Base-by-base conservation (phyloP, 1,140 invertebrate genomes). In the Acromyrmex heyeri region DNA sequence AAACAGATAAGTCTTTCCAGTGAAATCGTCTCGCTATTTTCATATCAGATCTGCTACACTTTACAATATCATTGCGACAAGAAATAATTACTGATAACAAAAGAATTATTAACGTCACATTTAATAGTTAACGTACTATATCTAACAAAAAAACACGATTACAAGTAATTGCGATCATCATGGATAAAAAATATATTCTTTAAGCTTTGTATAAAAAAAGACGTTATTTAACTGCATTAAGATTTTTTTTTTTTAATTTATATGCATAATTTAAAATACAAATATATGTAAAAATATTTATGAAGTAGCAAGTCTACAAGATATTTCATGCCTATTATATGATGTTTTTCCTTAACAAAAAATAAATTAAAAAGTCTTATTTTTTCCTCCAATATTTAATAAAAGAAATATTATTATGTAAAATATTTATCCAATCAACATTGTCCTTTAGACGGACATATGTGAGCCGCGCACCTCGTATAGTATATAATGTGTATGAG, bases 41-140 rank as follows among this genome's bases (percentile, higher is more conserved):
- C 1, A 4, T 62, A 62, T 62, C 30, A 27, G 57, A 44, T 44
- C 30, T 62, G 5, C 10, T 77, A 44, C 34, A 62, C 5, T n/a
- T 77, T 44, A 16, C n/a, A n/a, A 8, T 16, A 24, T 44, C 38
- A 14, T n/a, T n/a, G 8, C 10, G 38, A 10, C 7, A 64, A 64
- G 18, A 78, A 64, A 78, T 48, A 64, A 64, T 30, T 30, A 24
- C 0, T 48, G 16, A 48, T n/a, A 75, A 34, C 18, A 75, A 75
- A 34, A 27, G 2, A 72, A 16, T 70, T 7, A 6, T 16, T 14
- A 7, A 44, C 6, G 14, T 75, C 34, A 24, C 8, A 8, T 75
- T 75, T 73, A 34, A 34, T 30, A 57, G 2, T 50, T 50, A 69
- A 75, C 12, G 0, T 18, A 57, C 10, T 59, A 18, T 16, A 10